phyloP scores from a whole-genome alignment of 53 echinoderm and acorn worm species.

The Stichopus horrens region DNA sequence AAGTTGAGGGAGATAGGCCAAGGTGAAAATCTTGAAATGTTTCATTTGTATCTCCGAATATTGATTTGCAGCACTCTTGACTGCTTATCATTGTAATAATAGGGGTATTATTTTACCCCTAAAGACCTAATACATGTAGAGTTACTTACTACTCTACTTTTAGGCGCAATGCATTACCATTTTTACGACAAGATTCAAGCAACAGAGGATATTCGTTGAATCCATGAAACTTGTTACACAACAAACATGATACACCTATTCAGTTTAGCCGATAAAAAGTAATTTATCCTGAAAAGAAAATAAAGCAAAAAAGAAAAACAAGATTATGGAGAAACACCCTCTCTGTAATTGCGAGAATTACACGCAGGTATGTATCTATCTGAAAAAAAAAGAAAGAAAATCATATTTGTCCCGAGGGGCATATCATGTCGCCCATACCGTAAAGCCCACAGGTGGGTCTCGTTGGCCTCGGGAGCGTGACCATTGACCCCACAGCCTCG shows the following conservation, averaged over 20 bases:
- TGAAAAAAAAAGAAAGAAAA: background rate
- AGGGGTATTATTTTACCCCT: too few species aligned
- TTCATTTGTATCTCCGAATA: too few species aligned
- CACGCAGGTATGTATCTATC: background rate
- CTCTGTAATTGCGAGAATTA: background rate
- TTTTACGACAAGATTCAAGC: background rate
- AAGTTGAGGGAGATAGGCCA: too few species aligned
- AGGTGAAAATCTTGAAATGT: too few species aligned
- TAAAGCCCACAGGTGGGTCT: slow-evolving; percentile 25
- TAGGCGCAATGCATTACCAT: background rate
- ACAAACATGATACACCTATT: background rate
- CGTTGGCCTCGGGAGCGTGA: background rate
- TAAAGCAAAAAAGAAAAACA: too few species aligned
- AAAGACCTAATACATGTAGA: too few species aligned
- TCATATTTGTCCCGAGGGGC: background rate
- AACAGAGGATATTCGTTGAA: background rate
- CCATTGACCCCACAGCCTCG: slow-evolving; percentile 7
- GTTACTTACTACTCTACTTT: too few species aligned
- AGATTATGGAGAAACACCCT: background rate
- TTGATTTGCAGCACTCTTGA: too few species aligned
- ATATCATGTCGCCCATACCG: slow-evolving; percentile 17
- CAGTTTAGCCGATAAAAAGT: background rate
- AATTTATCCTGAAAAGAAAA: too few species aligned
- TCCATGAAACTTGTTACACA: background rate
- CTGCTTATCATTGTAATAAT: too few species aligned